Evolutionary conservation across 1,140 invertebrate genomes (phyloP), one percentile per base, ranked within the genome.

Genomic region (Belonocnema kinseyi): DNA sequence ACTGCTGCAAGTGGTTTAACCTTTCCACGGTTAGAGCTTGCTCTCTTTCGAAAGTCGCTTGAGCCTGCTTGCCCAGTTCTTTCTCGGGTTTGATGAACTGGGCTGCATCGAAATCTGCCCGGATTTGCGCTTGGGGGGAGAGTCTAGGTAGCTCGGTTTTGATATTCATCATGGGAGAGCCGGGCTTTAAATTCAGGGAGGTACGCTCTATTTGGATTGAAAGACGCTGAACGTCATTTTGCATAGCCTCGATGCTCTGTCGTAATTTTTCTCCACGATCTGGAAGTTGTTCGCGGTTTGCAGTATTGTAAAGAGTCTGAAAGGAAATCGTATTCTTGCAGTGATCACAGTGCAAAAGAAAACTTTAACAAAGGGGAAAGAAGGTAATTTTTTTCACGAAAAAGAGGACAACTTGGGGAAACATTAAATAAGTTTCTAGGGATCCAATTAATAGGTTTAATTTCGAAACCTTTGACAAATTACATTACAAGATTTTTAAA

Each of bases 1-100:
- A 96, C 79, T 93, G 93, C 88, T 97, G 96, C 51, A 98, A 90
- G 82, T 93, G 93, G 85, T 96, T 90, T 13, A 97, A 90, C 61
- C 95, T 93, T 61, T 97, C 95, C 58, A 94, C 88, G 14, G 96
- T 97, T 33, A 96, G 86, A 52, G 93, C 92, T 81, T 95, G 92
- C 79, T 95, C 93, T 46, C 88, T 90, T 83, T 93, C 90, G 80
- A 93, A 93, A 0, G 93, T 95, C 73, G 92, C 88, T 86, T 94
- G 90, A 17, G 94, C 94, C 91, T 85, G 74, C 85, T 86, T 84
- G 0, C 88, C 87, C 10, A 90, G 77, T 56, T 85, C 74, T 7
- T 72, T 77, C 11, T 71, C 33, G 53, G 81, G 56, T 10, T 75
- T 58, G 3, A 72, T 70, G 10, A 46, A 8, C 40, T 8, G 40